A percentile compares a stretch with the other conserved stretches of the same genome.
Evolutionary conservation across 2,797 vertebrate genomes (phyloP).

Genomic region (Denticeps clupeoides): DNA sequence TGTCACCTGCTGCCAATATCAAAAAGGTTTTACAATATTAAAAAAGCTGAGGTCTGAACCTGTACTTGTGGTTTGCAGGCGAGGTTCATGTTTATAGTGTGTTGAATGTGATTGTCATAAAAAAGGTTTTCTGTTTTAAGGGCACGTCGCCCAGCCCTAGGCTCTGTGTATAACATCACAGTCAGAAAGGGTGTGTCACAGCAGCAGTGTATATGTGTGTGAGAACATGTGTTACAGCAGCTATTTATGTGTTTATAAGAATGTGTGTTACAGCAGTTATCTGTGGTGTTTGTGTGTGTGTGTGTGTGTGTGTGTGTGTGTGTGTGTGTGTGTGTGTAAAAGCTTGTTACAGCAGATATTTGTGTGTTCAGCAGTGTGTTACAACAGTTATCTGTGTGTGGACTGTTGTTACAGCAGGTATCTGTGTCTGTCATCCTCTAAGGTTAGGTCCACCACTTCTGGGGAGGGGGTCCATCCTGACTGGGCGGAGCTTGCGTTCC

Average conservation of each 20-base stretch:
- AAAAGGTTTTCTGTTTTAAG: conserved; percentile 19
- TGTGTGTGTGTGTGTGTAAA: not conserved
- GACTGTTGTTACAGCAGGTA: conserved; percentile 74
- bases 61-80: too few species aligned
- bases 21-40: too few species aligned
- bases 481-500: conserved; percentile 81
- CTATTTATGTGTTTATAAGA: not conserved
- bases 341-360: conserved; percentile 4
- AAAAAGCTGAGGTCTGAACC: too few species aligned
- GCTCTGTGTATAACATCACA: too few species aligned
- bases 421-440: conserved; percentile 93
- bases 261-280: not conserved
- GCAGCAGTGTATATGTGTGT: conserved; percentile 17
- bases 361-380: conserved; percentile 20
- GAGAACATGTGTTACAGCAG: conserved; percentile 1
- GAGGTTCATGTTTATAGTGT: too few species aligned
- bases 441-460: conserved; percentile 92
- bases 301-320: conserved; percentile 8
- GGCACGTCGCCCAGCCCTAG: conserved; percentile 17
- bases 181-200: conserved; percentile 20
- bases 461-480: conserved; percentile 83
- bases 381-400: conserved; percentile 23
- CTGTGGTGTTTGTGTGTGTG: conserved; percentile 14
- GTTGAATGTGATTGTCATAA: too few species aligned
- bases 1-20: too few species aligned